phyloP scores from a whole-genome alignment of 37 sponge, comb jelly and placozoan genomes.

The Ianthella basta region DNA sequence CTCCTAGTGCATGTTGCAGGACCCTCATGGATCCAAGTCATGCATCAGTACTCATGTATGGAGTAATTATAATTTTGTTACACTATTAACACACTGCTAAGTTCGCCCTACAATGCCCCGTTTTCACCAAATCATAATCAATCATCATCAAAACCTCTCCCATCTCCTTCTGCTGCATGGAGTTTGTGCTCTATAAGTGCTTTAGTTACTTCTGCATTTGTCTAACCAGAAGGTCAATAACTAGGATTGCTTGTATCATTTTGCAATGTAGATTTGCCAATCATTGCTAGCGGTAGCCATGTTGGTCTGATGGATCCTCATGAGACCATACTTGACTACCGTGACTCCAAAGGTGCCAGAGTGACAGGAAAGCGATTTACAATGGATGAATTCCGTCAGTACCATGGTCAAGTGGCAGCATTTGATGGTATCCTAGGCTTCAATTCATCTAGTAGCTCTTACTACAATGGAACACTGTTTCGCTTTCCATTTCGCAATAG shows the following conservation, averaged over 20 bases:
- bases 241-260: neutral
- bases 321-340: neutral
- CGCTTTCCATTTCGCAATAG: constrained; percentile 74
- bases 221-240: neutral
- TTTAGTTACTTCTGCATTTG: constrained; percentile 24
- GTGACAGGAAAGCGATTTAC: constrained; percentile 16
- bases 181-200: constrained; percentile 31
- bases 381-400: constrained; percentile 35
- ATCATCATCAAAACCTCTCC: neutral
- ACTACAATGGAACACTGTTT: constrained; percentile 72
- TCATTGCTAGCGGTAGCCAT: constrained; percentile 53
- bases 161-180: too few species aligned
- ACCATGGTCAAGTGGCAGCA: constrained; percentile 40
- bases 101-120: neutral
- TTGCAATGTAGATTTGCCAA: constrained; percentile 61
- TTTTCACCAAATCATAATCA: neutral
- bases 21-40: too few species aligned
- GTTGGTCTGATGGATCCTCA: constrained; percentile 69
- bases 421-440: constrained; percentile 48
- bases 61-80: neutral
- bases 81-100: neutral
- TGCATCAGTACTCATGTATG: too few species aligned
- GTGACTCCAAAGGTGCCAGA: neutral
- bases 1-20: too few species aligned
- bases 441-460: neutral